These are phyloP conservation scores for Gobio gobio DNA, from an alignment of 2,113 vertebrate species.

Conservation along the genomic window DNA sequence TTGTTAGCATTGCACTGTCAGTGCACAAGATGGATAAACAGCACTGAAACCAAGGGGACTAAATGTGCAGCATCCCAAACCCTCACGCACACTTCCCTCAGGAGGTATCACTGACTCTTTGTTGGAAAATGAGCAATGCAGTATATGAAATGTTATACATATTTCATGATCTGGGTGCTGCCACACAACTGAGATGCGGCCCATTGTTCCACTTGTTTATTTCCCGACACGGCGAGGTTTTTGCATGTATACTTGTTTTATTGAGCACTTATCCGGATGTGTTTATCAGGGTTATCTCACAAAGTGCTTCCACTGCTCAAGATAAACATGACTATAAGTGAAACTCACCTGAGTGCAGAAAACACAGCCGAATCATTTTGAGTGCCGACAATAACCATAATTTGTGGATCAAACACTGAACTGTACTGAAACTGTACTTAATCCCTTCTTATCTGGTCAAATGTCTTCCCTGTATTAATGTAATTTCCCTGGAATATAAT, in stretches of 20 bases:
- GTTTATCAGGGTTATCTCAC: slow-evolving; percentile 13
- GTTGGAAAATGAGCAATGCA: slow-evolving; percentile 15
- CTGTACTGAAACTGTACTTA: background rate
- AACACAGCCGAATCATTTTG: background rate
- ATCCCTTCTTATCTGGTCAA: slow-evolving; percentile 42
- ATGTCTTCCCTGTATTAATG: slow-evolving; percentile 25
- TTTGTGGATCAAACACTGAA: slow-evolving; percentile 35
- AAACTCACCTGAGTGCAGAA: background rate
- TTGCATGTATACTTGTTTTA: slow-evolving; percentile 10
- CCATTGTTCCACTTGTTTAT: slow-evolving; percentile 4
- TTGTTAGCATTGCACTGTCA: background rate
- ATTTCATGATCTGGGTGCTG: slow-evolving; percentile 36
- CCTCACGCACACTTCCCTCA: slow-evolving; percentile 21
- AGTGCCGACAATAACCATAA: slow-evolving; percentile 30
- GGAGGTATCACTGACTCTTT: slow-evolving; percentile 2
- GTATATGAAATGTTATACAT: slow-evolving; percentile 13
- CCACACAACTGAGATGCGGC: background rate
- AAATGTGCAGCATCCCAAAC: slow-evolving; percentile 8
- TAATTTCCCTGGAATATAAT: slow-evolving; percentile 26
- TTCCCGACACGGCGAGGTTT: background rate
- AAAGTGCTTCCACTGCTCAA: slow-evolving; percentile 5
- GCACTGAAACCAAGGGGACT: background rate
- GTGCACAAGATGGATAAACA: background rate
- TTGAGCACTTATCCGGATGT: background rate
- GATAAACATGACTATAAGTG: background rate